Evolutionary conservation across 2,113 vertebrate genomes (phyloP), one percentile per base, ranked within the genome.

Genomic region (Neolamprologus kungweensis): DNA sequence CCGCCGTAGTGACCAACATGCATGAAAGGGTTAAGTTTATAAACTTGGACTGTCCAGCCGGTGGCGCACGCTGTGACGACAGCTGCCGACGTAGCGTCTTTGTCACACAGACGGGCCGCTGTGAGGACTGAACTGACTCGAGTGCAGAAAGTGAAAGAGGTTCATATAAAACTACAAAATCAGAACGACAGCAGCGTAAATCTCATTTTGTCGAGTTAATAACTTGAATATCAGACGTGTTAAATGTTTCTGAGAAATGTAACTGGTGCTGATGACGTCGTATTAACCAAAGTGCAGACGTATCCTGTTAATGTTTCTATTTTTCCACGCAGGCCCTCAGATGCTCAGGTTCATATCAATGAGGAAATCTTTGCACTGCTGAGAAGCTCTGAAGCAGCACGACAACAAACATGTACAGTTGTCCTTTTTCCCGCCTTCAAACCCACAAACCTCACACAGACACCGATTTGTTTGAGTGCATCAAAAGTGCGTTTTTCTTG

Each of bases 1-100:
- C 58, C 28, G 0, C 28, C 1, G 16, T 7, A 19, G 58, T 10
- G 28, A 63, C 58, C 58, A 11, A 0, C 16, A 0, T 1, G 58
- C 58, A 63, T 19, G 58, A 63, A 63, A 63, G 58, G 28, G 58
- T 63, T 63, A 19, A 33, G 16, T 50, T 50, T 78, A 7, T 19
- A 19, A 78, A 31, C 16, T 31, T 50, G 7, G 42, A 50, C 23
- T 5, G 42, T 75, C 45, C 42, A 31, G 9, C 71, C 71, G 17
- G 21, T 0, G 28, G 71, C 47, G 45, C 16, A 4, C 45, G 17
- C 71, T 11, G 26, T 31, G 71, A 31, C 26, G 17, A 33, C 26
- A 78, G 45, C 73, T 31, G 73, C 16, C 45, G 4, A 19, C 9
- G 7, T 50, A n/a, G 10, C 6, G 28, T 50, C 45, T 50, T 50